Evolutionary conservation across 2,797 vertebrate species (phyloP).

Genomic region (Gallirallus australis): DNA sequence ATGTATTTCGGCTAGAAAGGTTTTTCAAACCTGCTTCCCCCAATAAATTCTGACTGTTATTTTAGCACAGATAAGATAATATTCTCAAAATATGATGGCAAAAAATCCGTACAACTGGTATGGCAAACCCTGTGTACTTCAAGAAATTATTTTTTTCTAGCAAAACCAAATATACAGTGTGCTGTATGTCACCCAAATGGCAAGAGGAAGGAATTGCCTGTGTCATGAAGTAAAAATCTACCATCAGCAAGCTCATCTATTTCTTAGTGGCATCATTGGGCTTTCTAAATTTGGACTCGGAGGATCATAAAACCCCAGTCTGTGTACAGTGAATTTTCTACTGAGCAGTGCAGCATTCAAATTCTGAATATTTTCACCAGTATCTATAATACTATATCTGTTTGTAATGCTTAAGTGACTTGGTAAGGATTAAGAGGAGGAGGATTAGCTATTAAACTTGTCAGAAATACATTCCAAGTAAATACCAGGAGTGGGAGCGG

Average conservation of each 20-base stretch:
- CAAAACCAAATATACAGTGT: neutral
- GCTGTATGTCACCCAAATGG: neutral
- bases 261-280: neutral
- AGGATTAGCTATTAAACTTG: neutral
- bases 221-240: neutral
- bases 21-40: neutral
- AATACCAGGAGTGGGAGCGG: neutral
- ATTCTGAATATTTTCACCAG: neutral
- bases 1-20: conserved; percentile 3
- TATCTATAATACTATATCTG: neutral
- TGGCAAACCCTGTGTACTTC: neutral
- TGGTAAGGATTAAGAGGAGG: neutral
- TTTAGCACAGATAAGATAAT: conserved; percentile 33
- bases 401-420: neutral
- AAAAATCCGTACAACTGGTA: neutral
- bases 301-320: neutral
- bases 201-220: neutral
- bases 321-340: neutral
- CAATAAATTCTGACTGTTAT: conserved; percentile 18
- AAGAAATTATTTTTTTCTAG: neutral
- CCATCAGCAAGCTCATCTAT: neutral
- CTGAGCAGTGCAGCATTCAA: neutral
- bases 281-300: neutral
- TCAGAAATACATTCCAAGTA: neutral
- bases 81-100: neutral